Evolutionary conservation across 2,113 vertebrate genomes (phyloP), one percentile per base, ranked within the genome.

Genomic region (Alces alces): DNA sequence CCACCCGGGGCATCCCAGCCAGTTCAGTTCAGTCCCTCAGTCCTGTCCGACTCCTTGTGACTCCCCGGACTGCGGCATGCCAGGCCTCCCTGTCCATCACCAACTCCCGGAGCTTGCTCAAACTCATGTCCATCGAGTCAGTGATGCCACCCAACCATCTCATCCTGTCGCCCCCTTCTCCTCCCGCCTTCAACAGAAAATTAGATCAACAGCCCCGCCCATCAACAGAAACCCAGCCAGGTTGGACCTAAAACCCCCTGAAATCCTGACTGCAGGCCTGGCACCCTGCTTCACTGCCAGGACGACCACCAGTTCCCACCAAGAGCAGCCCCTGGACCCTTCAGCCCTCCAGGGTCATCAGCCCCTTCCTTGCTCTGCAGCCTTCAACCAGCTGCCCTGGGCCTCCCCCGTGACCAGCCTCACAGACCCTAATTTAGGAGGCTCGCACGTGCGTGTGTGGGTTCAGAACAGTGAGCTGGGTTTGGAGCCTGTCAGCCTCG

Each of bases 371-470:
- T 23, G 73, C 90, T 57, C 27, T 85, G 73, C 47, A 11, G 5
- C 12, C 52, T n/a, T 19, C 12, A 43, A 50, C 9, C 0, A 4
- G 92, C 50, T 30, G 25, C 82, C 60, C 55, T 57, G n/a, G 6
- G 6, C 6, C n/a, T 39, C 66, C 17, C 43, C 28, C 0, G 1
- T n/a, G 43, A 14, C 39, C 15, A 11, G 1, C 33, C 12, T 17
- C n/a, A 2, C 2, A 12, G 47, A 70, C 33, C 36, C 57, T 23
- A 23, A 16, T 5, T 60, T 2, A 47, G 79, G 54, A 47, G 47
- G 57, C 13, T 23, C 16, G 28, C 47, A 10, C 0, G 2, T 2
- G 14, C 5, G 7, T 0, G 0, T 1, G 55, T 83, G n/a, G 6
- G 13, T 2, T 58, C 15, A 7, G 61, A 13, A n/a, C 5, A 13